Evolutionary conservation across 2,797 vertebrate species (phyloP).

Genomic region (Xerus rutilus): DNA sequence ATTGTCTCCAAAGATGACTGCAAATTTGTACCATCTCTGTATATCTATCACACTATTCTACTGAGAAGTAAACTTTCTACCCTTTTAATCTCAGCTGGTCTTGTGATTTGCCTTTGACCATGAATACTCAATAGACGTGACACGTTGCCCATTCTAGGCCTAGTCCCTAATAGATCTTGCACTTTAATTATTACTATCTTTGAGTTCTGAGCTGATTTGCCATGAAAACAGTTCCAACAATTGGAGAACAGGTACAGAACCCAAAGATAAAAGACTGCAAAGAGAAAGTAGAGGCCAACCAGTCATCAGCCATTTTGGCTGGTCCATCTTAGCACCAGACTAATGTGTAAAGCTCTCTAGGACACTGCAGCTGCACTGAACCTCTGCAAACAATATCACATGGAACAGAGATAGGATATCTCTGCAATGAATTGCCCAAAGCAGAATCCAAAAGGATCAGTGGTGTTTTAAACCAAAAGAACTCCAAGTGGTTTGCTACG

Average conservation of each 20-base stretch:
- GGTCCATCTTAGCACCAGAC: neutral
- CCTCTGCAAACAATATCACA: fast-evolving
- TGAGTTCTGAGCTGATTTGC: neutral
- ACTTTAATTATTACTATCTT: neutral
- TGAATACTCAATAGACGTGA: neutral
- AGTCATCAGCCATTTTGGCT: neutral
- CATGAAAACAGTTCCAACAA: neutral
- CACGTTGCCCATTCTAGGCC: neutral
- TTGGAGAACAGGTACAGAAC: neutral
- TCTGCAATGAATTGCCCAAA: neutral
- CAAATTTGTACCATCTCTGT: neutral
- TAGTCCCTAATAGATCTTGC: neutral
- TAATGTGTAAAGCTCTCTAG: neutral
- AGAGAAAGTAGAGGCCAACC: neutral
- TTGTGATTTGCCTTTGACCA: neutral
- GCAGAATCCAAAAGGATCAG: neutral
- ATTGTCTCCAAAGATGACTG: neutral
- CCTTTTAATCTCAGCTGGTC: neutral
- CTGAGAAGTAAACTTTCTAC: neutral
- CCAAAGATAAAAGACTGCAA: neutral
- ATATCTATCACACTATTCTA: neutral
- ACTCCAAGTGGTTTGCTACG: neutral
- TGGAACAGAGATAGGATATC: neutral
- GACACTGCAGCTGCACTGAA: neutral
- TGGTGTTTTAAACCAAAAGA: neutral